Conservation (phyloP, 2,888 invertebrate genomes). For the Callinectes sapidus region DNA sequence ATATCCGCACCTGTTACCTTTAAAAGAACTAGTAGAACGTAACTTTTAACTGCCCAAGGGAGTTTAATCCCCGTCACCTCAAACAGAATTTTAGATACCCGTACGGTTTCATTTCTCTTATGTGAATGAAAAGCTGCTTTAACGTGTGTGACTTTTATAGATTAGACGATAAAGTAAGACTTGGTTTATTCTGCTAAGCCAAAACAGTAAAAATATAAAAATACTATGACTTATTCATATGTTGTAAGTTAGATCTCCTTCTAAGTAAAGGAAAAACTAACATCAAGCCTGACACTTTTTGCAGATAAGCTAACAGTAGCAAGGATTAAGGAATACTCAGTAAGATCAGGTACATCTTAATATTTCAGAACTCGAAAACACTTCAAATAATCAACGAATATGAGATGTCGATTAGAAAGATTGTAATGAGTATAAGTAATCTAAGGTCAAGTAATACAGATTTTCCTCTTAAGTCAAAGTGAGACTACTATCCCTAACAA, state of each 20-base stretch:
- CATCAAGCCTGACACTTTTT: no score
- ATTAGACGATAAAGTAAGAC: not conserved
- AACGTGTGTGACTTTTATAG: not conserved
- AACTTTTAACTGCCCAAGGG: not conserved
- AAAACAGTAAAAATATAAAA: not conserved
- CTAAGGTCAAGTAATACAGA: no score
- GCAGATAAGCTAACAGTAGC: no score
- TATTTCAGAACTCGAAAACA: no score
- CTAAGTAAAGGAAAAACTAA: no score
- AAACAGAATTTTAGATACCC: constrained; percentile 4
- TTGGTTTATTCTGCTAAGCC: not conserved
- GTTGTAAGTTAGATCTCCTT: not conserved
- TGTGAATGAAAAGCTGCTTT: not conserved
- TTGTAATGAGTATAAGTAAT: no score
- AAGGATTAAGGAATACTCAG: no score
- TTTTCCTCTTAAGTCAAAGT: no score
- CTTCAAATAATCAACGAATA: no score
- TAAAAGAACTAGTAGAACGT: not conserved
- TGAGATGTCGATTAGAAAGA: no score
- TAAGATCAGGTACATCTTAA: no score
- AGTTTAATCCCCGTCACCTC: not conserved
- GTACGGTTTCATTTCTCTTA: not conserved
- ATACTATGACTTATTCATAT: not conserved
- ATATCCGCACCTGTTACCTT: not conserved
- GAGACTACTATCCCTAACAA: no score